A percentile compares a stretch with the other conserved stretches of the same genome.
phyloP scores from a whole-genome alignment of 1,140 invertebrate genomes.

The Rhizoglyphus robini region DNA sequence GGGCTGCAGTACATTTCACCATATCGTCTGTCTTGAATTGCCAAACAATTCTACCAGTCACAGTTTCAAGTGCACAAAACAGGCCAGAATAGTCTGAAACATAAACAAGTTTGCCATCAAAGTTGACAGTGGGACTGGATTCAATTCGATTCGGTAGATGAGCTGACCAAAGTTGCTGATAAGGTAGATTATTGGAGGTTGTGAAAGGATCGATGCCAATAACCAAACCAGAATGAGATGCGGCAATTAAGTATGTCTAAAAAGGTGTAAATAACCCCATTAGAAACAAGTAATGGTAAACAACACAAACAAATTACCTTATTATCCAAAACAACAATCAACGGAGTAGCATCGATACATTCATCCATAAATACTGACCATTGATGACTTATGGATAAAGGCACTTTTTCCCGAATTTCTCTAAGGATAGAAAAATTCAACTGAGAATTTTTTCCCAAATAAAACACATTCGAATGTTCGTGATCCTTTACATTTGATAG shows the following conservation, averaged over 20 bases:
- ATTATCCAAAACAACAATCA: background rate
- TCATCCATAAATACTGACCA: constrained; percentile 8
- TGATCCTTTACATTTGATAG: too few relatives aligned
- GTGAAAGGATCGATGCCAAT: background rate
- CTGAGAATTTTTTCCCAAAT: too few relatives aligned
- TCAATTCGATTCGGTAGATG: background rate
- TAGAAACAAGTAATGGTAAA: background rate
- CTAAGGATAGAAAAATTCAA: too few relatives aligned
- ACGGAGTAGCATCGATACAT: background rate
- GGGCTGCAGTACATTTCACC: background rate
- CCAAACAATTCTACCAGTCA: background rate
- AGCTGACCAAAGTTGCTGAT: background rate
- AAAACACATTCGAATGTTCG: too few relatives aligned
- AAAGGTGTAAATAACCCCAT: background rate
- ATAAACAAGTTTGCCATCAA: background rate
- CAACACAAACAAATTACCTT: background rate
- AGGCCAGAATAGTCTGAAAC: background rate
- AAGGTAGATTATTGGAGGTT: background rate
- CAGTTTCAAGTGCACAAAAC: background rate
- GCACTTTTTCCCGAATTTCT: too few relatives aligned
- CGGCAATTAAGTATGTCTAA: background rate
- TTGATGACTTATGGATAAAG: background rate
- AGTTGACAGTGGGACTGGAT: background rate
- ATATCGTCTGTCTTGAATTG: background rate
- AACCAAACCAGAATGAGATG: constrained; percentile 8